Percentiles rank a stretch among this genome's conserved stretches.
phyloP scores from a whole-genome alignment of 35 echinoderm and acorn worm species.

The Ophiothrix spiculata region DNA sequence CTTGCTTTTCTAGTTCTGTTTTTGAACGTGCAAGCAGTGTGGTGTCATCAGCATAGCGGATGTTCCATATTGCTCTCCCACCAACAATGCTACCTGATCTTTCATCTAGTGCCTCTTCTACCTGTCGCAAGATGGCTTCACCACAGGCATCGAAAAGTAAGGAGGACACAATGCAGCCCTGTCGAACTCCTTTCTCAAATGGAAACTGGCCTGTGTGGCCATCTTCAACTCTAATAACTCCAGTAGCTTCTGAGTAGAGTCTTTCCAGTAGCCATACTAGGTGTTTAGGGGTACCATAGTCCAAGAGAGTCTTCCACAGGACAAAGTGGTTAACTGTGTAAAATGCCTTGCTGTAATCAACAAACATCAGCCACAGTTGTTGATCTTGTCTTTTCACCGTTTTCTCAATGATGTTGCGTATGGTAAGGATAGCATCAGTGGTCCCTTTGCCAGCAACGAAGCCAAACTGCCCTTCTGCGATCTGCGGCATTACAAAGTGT shows the following conservation, averaged over 20 bases:
- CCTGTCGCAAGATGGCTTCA: background rate
- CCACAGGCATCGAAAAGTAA: constrained; percentile 9
- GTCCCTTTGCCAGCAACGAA: constrained; percentile 35
- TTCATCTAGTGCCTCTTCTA: background rate
- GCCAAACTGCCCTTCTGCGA: constrained; percentile 26
- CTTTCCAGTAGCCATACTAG: constrained; percentile 15
- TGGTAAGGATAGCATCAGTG: constrained; percentile 18
- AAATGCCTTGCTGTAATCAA: constrained; percentile 18
- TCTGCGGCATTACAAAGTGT: constrained; percentile 39
- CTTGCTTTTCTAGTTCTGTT: constrained; percentile 15
- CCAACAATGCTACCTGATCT: background rate
- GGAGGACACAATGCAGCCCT: constrained; percentile 9
- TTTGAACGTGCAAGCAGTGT: background rate
- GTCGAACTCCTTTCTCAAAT: constrained; percentile 20
- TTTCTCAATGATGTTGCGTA: constrained; percentile 42
- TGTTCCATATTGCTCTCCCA: constrained; percentile 1
- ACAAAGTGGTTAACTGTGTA: constrained; percentile 20
- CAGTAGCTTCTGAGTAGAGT: constrained; percentile 14
- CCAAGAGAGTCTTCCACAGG: constrained; percentile 26
- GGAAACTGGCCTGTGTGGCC: constrained; percentile 12
- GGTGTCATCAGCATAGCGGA: constrained; percentile 15
- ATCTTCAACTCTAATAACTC: constrained; percentile 14
- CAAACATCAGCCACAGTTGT: constrained; percentile 49
- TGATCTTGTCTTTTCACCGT: constrained; percentile 50
- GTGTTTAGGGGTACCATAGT: background rate